phyloP scores from a whole-genome alignment of 1,140 invertebrate genomes.

The Copidosoma floridanum region DNA sequence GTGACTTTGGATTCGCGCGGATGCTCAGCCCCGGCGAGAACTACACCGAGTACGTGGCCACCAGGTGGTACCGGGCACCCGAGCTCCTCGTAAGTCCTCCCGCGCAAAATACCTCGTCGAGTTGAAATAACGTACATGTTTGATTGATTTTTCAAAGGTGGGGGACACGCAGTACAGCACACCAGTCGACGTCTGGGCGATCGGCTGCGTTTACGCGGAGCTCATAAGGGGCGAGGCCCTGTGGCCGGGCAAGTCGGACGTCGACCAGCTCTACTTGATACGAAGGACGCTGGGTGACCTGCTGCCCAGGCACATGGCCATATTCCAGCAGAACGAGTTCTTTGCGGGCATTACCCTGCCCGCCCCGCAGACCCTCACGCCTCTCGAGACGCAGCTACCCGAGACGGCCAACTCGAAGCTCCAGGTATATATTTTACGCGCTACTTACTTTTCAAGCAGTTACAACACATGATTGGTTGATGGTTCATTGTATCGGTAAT shows the following conservation, averaged over 20 bases:
- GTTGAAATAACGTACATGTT: background rate
- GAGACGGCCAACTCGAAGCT: slow-evolving; percentile 62
- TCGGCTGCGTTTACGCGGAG: slow-evolving; percentile 94
- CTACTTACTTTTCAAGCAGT: no score
- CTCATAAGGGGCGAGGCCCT: slow-evolving; percentile 91
- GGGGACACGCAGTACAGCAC: slow-evolving; percentile 97
- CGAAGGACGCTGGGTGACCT: slow-evolving; percentile 88
- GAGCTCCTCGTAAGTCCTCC: slow-evolving; percentile 70
- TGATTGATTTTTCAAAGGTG: slow-evolving; percentile 60
- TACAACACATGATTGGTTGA: background rate
- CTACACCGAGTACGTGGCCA: slow-evolving; percentile 99
- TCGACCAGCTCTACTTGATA: slow-evolving; percentile 97
- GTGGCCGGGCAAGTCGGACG: slow-evolving; percentile 97
- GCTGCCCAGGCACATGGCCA: slow-evolving; percentile 88
- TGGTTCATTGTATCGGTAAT: background rate
- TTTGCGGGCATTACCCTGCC: slow-evolving; percentile 91
- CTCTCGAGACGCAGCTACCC: slow-evolving; percentile 82
- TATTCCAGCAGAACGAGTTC: slow-evolving; percentile 94
- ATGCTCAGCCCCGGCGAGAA: slow-evolving; percentile 96
- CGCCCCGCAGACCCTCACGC: slow-evolving; percentile 82
- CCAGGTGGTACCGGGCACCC: slow-evolving; percentile 95
- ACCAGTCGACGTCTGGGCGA: slow-evolving; percentile 97
- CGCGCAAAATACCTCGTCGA: no score
- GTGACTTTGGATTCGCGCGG: slow-evolving; percentile 98
- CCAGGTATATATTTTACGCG: slow-evolving; percentile 43